Conservation (phyloP, 2,888 invertebrate genomes). For the Sussaba pulchella region DNA sequence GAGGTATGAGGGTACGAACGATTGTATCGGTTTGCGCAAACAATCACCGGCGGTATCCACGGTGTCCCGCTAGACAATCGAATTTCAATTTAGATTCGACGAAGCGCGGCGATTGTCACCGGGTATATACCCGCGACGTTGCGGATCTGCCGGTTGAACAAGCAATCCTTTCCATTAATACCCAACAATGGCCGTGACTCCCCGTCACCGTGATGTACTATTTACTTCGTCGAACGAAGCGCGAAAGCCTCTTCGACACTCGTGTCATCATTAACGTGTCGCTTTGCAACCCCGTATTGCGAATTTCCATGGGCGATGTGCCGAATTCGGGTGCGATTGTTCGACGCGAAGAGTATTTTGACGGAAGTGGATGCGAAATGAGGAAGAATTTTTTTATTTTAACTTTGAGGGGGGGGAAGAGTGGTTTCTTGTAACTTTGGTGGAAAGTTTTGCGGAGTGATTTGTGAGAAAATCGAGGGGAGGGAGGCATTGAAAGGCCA, state of each 20-base stretch:
- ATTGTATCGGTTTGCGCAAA: slow-evolving; percentile 69
- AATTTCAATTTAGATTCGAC: slow-evolving; percentile 82
- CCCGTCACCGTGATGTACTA: slow-evolving; percentile 54
- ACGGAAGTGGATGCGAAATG: no score
- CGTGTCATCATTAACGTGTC: slow-evolving; percentile 19
- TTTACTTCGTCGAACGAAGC: slow-evolving; percentile 59
- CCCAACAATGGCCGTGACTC: slow-evolving; percentile 78
- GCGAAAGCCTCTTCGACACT: slow-evolving; percentile 34
- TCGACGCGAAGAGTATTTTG: no score
- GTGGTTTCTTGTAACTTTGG: no score
- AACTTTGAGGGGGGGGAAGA: no score
- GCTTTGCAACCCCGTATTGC: slow-evolving; percentile 5
- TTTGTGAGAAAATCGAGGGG: no score
- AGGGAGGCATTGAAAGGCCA: no score
- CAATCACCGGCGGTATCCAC: slow-evolving; percentile 54
- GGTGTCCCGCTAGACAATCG: slow-evolving; percentile 79
- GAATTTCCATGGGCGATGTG: slow-evolving; percentile 7
- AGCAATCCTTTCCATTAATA: slow-evolving; percentile 83
- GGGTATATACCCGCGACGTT: slow-evolving; percentile 20
- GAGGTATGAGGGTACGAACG: slow-evolving; percentile 61
- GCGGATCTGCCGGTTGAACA: slow-evolving; percentile 79
- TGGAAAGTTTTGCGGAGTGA: no score
- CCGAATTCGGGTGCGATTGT: no score
- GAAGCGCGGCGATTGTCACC: slow-evolving; percentile 74
- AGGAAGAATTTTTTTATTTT: no score